These are phyloP conservation scores for Leucania comma DNA, from an alignment of 2,888 invertebrate genomes.

Conservation along the genomic window DNA sequence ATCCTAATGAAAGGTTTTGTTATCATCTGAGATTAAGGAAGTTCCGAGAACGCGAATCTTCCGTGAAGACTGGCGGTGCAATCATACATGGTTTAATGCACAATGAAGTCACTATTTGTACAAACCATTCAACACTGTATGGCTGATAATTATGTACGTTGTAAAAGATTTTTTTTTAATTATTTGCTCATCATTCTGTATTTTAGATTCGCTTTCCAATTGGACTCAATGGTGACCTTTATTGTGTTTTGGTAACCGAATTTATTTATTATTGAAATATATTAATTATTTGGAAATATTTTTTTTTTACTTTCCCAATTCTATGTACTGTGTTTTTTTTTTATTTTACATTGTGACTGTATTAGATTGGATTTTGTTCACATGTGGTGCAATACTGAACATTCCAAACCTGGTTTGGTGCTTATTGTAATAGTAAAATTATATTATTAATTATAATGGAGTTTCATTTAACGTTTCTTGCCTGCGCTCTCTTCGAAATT, in stretches of 20 bases:
- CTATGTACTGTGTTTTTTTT: conserved; percentile 63
- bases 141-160: conserved; percentile 69
- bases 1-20: conserved; percentile 60
- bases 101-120: conserved; percentile 89
- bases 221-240: conserved; percentile 87
- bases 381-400: conserved; percentile 89
- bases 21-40: conserved; percentile 80
- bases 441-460: conserved; percentile 81
- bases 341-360: conserved; percentile 75
- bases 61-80: conserved; percentile 85
- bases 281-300: conserved; percentile 65
- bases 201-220: conserved; percentile 59
- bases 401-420: conserved; percentile 90
- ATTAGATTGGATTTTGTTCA: conserved; percentile 82
- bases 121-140: conserved; percentile 80
- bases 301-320: conserved; percentile 67
- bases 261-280: conserved; percentile 78
- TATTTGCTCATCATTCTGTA: conserved; percentile 69
- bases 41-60: conserved; percentile 80
- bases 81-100: conserved; percentile 78
- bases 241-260: conserved; percentile 81
- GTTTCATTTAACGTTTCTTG: conserved; percentile 84
- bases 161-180: conserved; percentile 65
- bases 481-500: conserved; percentile 76
- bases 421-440: conserved; percentile 88